Evolutionary conservation across 2,888 invertebrate species (phyloP).

Genomic region (Pristionchus mayeri): DNA sequence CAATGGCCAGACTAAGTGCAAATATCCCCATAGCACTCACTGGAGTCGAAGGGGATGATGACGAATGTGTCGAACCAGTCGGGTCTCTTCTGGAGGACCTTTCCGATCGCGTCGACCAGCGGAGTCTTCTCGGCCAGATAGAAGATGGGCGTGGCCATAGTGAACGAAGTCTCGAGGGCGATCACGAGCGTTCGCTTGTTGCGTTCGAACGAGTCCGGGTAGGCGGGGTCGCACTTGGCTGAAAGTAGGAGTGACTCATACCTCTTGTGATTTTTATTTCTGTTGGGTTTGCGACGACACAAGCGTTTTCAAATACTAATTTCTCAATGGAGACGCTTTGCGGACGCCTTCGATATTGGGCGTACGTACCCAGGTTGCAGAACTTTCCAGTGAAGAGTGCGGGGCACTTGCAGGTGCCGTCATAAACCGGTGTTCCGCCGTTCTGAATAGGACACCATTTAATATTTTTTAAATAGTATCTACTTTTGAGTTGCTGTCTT

Average conservation of each 20-base stretch:
- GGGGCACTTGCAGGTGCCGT: constrained; percentile 58
- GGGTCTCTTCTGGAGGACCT: constrained; percentile 57
- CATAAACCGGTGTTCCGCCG: constrained; percentile 58
- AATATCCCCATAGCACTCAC: no score
- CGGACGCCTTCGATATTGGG: no score
- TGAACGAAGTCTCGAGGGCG: constrained; percentile 66
- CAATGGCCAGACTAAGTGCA: no score
- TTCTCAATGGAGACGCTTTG: background rate
- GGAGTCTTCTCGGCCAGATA: constrained; percentile 50
- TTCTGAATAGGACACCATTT: constrained; percentile 61
- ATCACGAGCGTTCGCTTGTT: constrained; percentile 65
- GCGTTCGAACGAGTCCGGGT: constrained; percentile 62
- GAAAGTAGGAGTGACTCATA: no score
- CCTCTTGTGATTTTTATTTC: background rate
- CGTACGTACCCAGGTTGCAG: constrained; percentile 67
- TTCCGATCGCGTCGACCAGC: constrained; percentile 57
- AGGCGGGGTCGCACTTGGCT: constrained; percentile 67
- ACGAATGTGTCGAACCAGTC: constrained; percentile 68
- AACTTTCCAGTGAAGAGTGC: constrained; percentile 63
- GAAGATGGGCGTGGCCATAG: constrained; percentile 62
- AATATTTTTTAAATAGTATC: no score
- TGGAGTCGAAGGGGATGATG: constrained; percentile 69
- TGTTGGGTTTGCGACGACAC: no score
- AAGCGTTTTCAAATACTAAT: background rate
- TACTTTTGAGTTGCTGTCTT: no score